Percentiles rank a stretch among this genome's conserved stretches.
Evolutionary conservation across 2,888 invertebrate genomes (phyloP).

Genomic region (Cheilosia vernalis): DNA sequence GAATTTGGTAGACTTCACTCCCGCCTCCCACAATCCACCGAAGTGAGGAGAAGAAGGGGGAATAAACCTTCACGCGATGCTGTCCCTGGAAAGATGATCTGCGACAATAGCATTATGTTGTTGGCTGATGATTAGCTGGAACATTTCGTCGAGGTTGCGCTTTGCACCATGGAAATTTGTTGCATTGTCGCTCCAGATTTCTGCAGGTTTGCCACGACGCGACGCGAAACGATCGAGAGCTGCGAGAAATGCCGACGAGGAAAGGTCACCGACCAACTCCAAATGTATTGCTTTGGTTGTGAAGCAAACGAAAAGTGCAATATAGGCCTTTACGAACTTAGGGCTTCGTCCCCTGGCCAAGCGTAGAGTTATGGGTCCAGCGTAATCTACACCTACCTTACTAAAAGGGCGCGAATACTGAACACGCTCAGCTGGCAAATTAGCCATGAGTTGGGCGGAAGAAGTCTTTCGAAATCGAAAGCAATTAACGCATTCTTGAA

Average conservation of each 20-base stretch:
- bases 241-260: neutral
- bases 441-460: neutral
- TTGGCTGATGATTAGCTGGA: neutral
- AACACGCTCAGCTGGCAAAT: neutral
- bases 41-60: too few relatives aligned
- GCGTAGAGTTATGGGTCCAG: too few relatives aligned
- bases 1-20: too few relatives aligned
- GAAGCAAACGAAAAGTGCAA: constrained; percentile 10
- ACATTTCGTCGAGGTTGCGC: neutral
- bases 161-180: neutral
- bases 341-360: too few relatives aligned
- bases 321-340: neutral
- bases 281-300: constrained; percentile 12
- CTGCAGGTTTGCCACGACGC: neutral
- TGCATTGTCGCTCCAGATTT: neutral
- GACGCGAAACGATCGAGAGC: constrained; percentile 12
- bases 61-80: too few relatives aligned
- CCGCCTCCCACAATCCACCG: too few relatives aligned
- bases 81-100: too few relatives aligned
- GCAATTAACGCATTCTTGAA: neutral
- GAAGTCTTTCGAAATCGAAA: neutral
- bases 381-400: too few relatives aligned
- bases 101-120: neutral
- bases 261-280: neutral
- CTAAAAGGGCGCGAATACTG: neutral